Evolutionary conservation across 2,888 invertebrate species (phyloP), one percentile per base, ranked within the genome.

Genomic region (Heteromurus nitidus): DNA sequence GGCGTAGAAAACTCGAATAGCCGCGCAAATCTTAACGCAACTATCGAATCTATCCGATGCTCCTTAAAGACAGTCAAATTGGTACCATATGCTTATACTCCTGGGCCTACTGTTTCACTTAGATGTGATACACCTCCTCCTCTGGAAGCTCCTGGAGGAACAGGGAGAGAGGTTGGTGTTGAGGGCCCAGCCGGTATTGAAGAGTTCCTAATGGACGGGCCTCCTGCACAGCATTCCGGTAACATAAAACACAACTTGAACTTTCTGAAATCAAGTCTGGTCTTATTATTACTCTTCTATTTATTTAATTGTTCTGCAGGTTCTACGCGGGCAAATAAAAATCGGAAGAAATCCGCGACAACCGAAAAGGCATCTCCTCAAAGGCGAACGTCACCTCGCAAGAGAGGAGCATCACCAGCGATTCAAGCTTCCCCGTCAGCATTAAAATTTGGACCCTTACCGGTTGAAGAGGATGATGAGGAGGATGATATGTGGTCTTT

Each of bases 401-500:
- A 67, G 67, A 67, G 50, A 18, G 55, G 55, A 7, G 55, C 69
- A 18, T n/a, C n/a, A 24, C 36, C 24, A 22, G 31, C 24, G 11
- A 3, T 53, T 0, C 36, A 13, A 16, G 24, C 58, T 16, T 24
- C 50, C 16, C 2, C 44, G 11, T 9, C 44, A 24, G 3, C 69
- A 0, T 30, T n/a, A n/a, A n/a, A n/a, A n/a, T n/a, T 44, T 22
- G 55, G 30, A 22, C 58, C 69, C 13, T 11, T 42, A 0, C 22
- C 13, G 11, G 26, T 55, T n/a, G 62, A 64, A 7, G 75, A 81
- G 7, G 75, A 50, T 2, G 68, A 67, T 7, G 62, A 67, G 9
- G 81, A 70, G 26, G 80, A 69, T 11, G 80, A 80, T 53, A 42
- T 74, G 53, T 81, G 81, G 81, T 24, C 42, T 36, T 81, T 81